Conservation (phyloP, 2,888 invertebrate genomes). For the Hanleya hanleyi region DNA sequence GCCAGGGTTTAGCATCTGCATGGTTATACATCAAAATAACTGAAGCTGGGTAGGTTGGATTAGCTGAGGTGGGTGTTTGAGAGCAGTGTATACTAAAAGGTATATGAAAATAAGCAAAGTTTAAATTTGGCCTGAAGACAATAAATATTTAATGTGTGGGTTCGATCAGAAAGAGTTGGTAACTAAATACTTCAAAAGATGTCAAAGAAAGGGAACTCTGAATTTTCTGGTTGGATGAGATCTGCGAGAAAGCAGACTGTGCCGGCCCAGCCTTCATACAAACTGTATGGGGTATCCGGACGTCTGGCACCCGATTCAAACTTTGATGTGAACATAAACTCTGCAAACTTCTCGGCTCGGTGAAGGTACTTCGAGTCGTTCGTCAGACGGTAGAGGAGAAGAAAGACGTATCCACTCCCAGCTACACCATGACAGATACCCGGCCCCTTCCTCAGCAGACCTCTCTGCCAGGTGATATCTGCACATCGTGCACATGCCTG, state of each 20-base stretch:
- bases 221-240: constrained; percentile 81
- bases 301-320: constrained; percentile 78
- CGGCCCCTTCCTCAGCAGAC: constrained; percentile 89
- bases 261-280: constrained; percentile 91
- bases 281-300: constrained; percentile 87
- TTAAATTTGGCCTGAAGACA: too few species aligned
- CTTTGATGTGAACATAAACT: constrained; percentile 78
- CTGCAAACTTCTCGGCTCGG: constrained; percentile 82
- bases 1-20: too few species aligned
- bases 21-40: too few species aligned
- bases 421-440: constrained; percentile 88
- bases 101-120: too few species aligned
- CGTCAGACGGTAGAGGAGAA: constrained; percentile 83
- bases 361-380: constrained; percentile 82
- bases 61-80: too few species aligned
- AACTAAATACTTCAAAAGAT: constrained; percentile 78
- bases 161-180: too few species aligned
- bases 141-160: too few species aligned
- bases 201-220: constrained; percentile 89
- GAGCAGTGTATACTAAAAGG: too few species aligned
- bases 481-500: constrained; percentile 81
- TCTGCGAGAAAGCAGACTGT: constrained; percentile 88
- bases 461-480: constrained; percentile 87
- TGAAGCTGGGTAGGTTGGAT: too few species aligned
- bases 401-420: constrained; percentile 70